A percentile compares a stretch with the other conserved stretches of the same genome.
Evolutionary conservation across 2,113 vertebrate species (phyloP).

Genomic region (Muntiacus reevesi): DNA sequence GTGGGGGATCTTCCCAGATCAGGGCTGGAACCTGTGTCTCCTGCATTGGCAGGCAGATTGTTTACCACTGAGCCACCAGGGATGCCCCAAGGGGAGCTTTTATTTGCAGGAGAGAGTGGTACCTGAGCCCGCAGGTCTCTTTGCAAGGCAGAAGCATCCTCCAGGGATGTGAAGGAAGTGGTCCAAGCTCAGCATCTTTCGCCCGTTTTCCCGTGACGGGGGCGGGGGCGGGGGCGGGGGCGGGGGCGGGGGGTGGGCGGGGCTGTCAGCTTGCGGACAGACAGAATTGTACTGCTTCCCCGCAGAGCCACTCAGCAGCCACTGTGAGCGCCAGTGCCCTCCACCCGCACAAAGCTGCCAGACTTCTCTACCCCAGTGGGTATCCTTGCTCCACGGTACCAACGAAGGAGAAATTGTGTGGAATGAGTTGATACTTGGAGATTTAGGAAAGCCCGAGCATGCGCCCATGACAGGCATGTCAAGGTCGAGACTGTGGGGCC

Average conservation of each 20-base stretch:
- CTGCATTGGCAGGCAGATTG: not conserved
- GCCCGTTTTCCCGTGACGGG: not conserved
- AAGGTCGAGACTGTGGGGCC: not conserved
- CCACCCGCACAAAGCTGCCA: not conserved
- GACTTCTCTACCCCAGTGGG: too few relatives aligned
- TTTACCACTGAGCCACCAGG: not conserved
- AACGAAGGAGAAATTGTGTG: not conserved
- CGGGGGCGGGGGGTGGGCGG: not conserved
- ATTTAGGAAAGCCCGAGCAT: not conserved
- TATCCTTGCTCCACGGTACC: not conserved
- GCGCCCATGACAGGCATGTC: not conserved
- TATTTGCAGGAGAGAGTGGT: not conserved
- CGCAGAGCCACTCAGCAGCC: not conserved
- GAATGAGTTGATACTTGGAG: not conserved
- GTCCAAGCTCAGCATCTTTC: slow-evolving; percentile 31
- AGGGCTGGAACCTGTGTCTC: not conserved
- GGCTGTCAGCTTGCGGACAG: not conserved
- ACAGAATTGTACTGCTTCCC: not conserved
- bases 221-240: too few relatives aligned
- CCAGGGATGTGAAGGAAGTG: not conserved
- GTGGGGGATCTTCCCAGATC: not conserved
- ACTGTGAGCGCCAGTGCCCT: not conserved
- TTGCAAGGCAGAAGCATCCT: not conserved
- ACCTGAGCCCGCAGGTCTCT: not conserved
- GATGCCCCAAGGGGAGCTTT: not conserved